Evolutionary conservation across 1,140 invertebrate species (phyloP).

Genomic region (Eueides isabella): DNA sequence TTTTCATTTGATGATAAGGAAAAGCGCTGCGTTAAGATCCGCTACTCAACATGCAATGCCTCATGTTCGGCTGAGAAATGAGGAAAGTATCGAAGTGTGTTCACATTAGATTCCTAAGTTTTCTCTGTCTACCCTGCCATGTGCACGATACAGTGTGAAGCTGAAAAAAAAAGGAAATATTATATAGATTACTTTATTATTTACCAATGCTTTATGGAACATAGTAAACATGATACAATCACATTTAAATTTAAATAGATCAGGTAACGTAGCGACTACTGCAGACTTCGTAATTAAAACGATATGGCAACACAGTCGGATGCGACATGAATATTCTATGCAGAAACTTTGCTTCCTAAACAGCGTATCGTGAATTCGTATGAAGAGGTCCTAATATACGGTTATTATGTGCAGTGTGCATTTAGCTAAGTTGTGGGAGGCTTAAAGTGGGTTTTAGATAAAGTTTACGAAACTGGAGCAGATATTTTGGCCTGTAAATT

Average conservation of each 20-base stretch:
- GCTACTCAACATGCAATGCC: no score
- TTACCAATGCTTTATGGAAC: neutral
- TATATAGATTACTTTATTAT: neutral
- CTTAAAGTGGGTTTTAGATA: slow-evolving; percentile 31
- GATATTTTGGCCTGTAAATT: slow-evolving; percentile 35
- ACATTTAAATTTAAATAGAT: slow-evolving; percentile 32
- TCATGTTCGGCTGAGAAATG: no score
- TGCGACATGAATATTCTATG: slow-evolving; percentile 37
- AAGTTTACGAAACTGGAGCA: slow-evolving; percentile 35
- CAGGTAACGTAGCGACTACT: slow-evolving; percentile 21
- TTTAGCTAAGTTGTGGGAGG: slow-evolving; percentile 35
- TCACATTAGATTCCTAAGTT: no score
- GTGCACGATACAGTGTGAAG: no score
- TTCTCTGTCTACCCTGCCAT: no score
- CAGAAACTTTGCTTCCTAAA: slow-evolving; percentile 37
- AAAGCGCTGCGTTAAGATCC: no score
- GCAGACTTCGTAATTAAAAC: slow-evolving; percentile 35
- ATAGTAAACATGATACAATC: slow-evolving; percentile 3
- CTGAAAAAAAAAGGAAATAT: no score
- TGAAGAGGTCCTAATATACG: slow-evolving; percentile 31
- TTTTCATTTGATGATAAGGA: no score
- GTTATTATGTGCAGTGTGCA: slow-evolving; percentile 38
- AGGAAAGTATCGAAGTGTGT: no score
- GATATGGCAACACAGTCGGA: slow-evolving; percentile 29
- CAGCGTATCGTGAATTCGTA: slow-evolving; percentile 36